Evolutionary conservation across 2,888 invertebrate genomes (phyloP), one percentile per base, ranked within the genome.

Genomic region (Chrysomela aeneicollis): DNA sequence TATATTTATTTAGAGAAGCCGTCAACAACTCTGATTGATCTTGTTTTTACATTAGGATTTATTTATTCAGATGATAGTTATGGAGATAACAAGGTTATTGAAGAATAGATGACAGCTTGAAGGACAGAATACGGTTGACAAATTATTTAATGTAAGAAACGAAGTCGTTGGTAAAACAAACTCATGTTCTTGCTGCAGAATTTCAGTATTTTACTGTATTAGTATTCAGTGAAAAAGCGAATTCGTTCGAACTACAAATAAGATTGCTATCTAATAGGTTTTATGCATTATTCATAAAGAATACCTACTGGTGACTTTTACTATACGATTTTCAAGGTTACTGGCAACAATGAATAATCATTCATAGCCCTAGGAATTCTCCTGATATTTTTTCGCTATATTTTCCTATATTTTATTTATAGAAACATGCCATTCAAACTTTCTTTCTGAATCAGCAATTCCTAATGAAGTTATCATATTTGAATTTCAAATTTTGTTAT

Each of bases 271-370:
- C 73, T 68, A 64, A 59, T 70, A 61, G 68, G 63, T 49, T 42
- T 32, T 51, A 71, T 73, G 70, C 71, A 72, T 73, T 53, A 73
- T 73, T 72, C 71, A 73, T 67, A 63, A 59, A 54, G 55, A 63
- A 49, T 51, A 50, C 54, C 49, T 59, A 52, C 58, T 71, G 68
- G 71, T 68, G 70, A 70, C 72, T 72, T 72, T 72, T 73, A 70
- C 64, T 70, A 64, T 64, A 66, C 55, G 66, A 59, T 66, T 69
- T 65, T 69, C 73, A 73, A 73, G 73, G 73, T 71, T 71, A 72
- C 61, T 71, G 73, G 71, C 72, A 72, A 71, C 26, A 26, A 26
- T 26, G 26, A 26, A 26, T 26, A 6, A 42, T 35, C 21, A 54
- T n/a, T n/a, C 26, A 26, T 26, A 26, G 3, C 26, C 6, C 26